Base-by-base conservation (phyloP, 2,797 vertebrate species). In the Picus viridis region DNA sequence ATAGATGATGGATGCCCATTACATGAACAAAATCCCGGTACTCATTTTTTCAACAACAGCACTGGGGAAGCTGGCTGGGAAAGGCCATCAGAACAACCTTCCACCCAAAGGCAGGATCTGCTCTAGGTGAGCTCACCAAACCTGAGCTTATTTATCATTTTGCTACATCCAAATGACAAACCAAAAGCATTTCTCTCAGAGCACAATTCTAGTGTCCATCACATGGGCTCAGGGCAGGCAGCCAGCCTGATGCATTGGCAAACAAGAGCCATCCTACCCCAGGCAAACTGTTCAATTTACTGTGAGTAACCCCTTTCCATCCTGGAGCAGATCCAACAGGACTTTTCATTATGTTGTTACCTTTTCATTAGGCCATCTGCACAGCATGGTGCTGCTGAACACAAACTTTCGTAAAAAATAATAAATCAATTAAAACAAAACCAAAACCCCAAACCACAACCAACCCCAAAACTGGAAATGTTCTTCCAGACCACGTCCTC, bases 81-180 rank as follows among this genome's bases (percentile, higher is more conserved):
- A 69, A 69, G 0, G 8, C 18, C n/a, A 2, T 2, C 63, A 1
- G 7, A 64, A 41, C 49, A n/a, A 13, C 12, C 45, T 39, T 4
- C 1, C 75, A 4, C 4, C 22, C 77, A 7, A 11, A 13, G 39
- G 39, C 65, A 58, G 41, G 6, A 14, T 4, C 65, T 32, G 64
- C 61, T 17, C 69, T 0, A 2, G 0, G 3, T 13, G 1, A 43
- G 0, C 71, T 8, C 70, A 3, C 16, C 0, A 24, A 22, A 8
- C 39, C 12, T 1, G 26, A n/a, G 30, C 9, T 83, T 16, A 3
- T 39, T 43, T 19, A 51, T 53, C 16, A 1, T 7, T 36, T n/a
- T 30, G 6, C 23, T 10, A 12, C 27, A 2, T 0, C 2, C 0
- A 18, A 36, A 53, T 6, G 5, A 27, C 15, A 30, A 4, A 1